These are phyloP conservation scores for Varroa destructor DNA, from an alignment of 1,140 invertebrate species.

Conservation along the genomic window DNA sequence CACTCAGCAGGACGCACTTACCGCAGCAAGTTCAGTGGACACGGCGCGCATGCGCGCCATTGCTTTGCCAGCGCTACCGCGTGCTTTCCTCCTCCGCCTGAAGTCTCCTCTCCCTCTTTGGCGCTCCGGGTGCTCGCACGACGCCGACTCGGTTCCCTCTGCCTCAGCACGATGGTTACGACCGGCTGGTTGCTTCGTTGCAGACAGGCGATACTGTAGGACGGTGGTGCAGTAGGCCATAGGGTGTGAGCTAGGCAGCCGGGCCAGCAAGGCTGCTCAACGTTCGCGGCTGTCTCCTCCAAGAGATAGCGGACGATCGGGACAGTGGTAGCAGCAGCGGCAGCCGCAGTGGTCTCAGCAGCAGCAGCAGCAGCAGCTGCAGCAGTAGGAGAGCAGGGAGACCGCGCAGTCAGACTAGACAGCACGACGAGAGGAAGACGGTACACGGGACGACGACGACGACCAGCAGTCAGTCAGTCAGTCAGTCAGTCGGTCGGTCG, in stretches of 20 bases:
- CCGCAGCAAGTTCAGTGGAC: no score
- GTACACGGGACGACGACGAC: background rate
- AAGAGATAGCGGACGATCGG: slow-evolving; percentile 15
- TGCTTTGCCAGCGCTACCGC: background rate
- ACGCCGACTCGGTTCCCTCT: no score
- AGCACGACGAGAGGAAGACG: background rate
- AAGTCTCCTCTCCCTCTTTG: background rate
- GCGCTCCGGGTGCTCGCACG: no score
- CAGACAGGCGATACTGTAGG: no score
- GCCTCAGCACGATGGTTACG: no score
- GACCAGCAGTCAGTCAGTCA: no score
- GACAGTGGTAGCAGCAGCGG: background rate
- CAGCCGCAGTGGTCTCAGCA: background rate
- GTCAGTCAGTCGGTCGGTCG: no score
- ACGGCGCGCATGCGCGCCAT: no score
- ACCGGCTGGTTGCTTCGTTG: no score
- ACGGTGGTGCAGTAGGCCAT: slow-evolving; percentile 25
- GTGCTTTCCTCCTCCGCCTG: slow-evolving; percentile 13
- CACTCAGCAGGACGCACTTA: no score
- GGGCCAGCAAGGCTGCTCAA: background rate
- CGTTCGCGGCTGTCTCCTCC: background rate
- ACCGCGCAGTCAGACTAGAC: background rate
- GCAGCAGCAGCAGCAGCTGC: slow-evolving; percentile 5
- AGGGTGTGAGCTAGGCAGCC: slow-evolving; percentile 25
- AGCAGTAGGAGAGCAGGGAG: background rate